These are phyloP conservation scores for Hylaeus anthracinus DNA, from an alignment of 1,140 invertebrate species.

Conservation along the genomic window DNA sequence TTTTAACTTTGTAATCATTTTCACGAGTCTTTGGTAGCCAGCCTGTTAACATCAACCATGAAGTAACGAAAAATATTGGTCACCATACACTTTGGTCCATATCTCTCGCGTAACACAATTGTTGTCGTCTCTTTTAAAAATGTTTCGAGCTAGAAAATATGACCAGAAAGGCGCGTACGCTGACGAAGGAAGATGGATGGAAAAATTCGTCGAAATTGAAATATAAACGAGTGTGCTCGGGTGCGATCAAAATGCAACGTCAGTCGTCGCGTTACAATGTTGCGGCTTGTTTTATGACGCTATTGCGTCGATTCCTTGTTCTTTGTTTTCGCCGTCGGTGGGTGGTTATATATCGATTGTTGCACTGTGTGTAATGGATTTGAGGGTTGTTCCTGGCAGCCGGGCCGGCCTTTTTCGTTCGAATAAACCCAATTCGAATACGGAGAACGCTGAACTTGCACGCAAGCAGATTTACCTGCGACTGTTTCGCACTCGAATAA, in stretches of 20 bases:
- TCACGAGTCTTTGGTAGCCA: no score
- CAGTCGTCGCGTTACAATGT: conserved; percentile 18
- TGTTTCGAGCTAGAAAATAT: neutral
- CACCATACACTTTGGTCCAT: no score
- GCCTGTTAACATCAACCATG: no score
- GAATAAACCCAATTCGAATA: conserved; percentile 29
- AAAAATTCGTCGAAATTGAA: conserved; percentile 23
- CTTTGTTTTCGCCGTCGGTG: conserved; percentile 11
- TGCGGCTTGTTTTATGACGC: conserved; percentile 32
- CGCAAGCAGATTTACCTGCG: neutral
- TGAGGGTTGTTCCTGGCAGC: conserved; percentile 12
- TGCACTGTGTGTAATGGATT: conserved; percentile 10
- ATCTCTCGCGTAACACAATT: no score
- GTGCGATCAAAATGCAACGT: conserved; percentile 31
- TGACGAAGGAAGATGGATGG: neutral
- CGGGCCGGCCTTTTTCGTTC: conserved; percentile 11
- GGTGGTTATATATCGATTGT: conserved; percentile 38
- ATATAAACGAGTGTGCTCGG: conserved; percentile 7
- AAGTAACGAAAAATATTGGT: no score
- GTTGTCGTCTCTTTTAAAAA: neutral
- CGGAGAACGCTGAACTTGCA: neutral
- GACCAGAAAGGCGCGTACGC: neutral
- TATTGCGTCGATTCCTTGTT: conserved; percentile 22
- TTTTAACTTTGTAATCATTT: no score
- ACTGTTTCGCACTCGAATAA: no score